Evolutionary conservation across 2,888 invertebrate genomes (phyloP), one percentile per base, ranked within the genome.

Genomic region (Germaria angustata): DNA sequence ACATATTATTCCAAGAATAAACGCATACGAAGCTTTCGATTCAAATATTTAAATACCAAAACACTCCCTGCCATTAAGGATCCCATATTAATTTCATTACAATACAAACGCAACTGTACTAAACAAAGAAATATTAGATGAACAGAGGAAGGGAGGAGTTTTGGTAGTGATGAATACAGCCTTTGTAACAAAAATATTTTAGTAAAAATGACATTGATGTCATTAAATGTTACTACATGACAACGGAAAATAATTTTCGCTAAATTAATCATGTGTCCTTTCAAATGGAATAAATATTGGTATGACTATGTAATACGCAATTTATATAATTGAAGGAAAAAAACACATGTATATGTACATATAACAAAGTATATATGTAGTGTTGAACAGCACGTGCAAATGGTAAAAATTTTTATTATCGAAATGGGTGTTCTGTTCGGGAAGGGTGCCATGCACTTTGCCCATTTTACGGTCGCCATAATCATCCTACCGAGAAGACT

Each of bases 241-340:
- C 7, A 34, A 44, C 34, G 22, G 28, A 41, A 55, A 44, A 20
- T 9, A n/a, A 15, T 20, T 75, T 69, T 63, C 49, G 28, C n/a
- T n/a, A 69, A 49, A 53, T 73, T 80, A 63, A 75, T 68, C 66
- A 63, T 61, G 15, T 55, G 73, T 55, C 75, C 61, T 63, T 69
- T 63, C 28, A 55, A 46, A 73, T 11, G 36, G 49, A 51, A 66
- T 61, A 73, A 73, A 61, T 80, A 72, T n/a, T n/a, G n/a, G n/a
- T n/a, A n/a, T n/a, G n/a, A n/a, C n/a, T n/a, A n/a, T n/a, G n/a
- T n/a, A n/a, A n/a, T n/a, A n/a, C n/a, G n/a, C n/a, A n/a, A n/a
- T n/a, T n/a, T n/a, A n/a, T n/a, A n/a, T n/a, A n/a, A n/a, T n/a
- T n/a, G n/a, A n/a, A n/a, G n/a, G n/a, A n/a, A n/a, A n/a, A n/a